Conservation (phyloP, 1,140 invertebrate genomes). For the Lerema accius region DNA sequence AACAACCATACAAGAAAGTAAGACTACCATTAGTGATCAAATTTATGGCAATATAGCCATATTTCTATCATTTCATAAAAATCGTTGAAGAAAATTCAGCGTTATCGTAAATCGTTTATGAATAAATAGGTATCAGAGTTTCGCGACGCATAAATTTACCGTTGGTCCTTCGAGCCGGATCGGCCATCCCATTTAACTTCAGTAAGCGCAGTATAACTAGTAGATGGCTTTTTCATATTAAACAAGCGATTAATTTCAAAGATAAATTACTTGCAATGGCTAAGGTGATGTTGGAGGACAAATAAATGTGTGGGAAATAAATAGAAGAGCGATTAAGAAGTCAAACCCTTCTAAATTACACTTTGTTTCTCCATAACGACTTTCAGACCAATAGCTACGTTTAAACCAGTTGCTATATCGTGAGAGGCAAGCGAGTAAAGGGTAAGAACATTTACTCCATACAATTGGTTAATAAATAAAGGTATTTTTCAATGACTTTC, state of each 20-base stretch:
- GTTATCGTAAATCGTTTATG: background rate
- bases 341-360: conserved; percentile 32
- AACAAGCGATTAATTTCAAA: conserved; percentile 30
- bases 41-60: too few species aligned
- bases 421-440: background rate
- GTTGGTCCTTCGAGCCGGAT: conserved; percentile 29
- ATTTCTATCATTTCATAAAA: too few species aligned
- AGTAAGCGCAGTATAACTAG: conserved; percentile 22
- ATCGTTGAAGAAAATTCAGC: too few species aligned
- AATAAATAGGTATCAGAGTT: background rate
- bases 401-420: background rate
- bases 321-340: conserved; percentile 25
- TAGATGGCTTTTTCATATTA: conserved; percentile 28
- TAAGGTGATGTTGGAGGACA: conserved; percentile 22
- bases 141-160: conserved; percentile 7
- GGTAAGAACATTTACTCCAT: too few species aligned
- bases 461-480: too few species aligned
- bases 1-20: too few species aligned
- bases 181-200: conserved; percentile 21
- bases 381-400: conserved; percentile 18
- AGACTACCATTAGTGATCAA: too few species aligned
- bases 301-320: conserved; percentile 18
- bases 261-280: conserved; percentile 31
- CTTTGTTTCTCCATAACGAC: conserved; percentile 29
- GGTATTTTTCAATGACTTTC: too few species aligned